Percentiles rank a stretch among this genome's conserved stretches.
Conservation (phyloP, 2,113 vertebrate genomes). For the Argyrosomus japonicus region DNA sequence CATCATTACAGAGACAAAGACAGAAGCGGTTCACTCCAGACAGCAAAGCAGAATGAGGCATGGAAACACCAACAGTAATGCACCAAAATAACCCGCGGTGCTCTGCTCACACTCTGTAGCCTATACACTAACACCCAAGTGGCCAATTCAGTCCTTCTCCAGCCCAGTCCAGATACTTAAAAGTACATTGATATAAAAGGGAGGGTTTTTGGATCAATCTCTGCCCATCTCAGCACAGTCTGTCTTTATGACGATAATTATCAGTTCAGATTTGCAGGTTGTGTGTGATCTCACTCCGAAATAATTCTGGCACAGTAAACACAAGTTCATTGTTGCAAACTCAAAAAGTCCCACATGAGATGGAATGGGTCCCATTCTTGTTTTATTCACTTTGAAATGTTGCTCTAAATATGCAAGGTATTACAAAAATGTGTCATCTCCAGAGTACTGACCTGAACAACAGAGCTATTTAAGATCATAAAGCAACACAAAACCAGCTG, state of each 20-base stretch:
- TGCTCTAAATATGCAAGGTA: neutral
- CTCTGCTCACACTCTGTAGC: conserved; percentile 15
- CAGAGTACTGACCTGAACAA: conserved; percentile 32
- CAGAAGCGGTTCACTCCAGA: conserved; percentile 36
- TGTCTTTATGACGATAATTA: neutral
- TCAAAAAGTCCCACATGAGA: neutral
- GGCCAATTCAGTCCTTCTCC: conserved; percentile 21
- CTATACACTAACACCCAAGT: conserved; percentile 31
- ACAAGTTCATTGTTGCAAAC: neutral
- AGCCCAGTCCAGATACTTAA: conserved; percentile 22
- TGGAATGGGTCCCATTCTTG: neutral
- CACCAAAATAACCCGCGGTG: conserved; percentile 32
- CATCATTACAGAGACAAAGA: conserved; percentile 62
- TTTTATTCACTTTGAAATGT: conserved; percentile 27
- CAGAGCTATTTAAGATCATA: conserved; percentile 29
- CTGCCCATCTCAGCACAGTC: neutral
- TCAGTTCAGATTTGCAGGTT: neutral
- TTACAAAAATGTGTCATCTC: conserved; percentile 9
- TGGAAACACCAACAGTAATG: conserved; percentile 48
- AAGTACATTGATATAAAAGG: neutral
- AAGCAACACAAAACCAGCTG: conserved; percentile 11
- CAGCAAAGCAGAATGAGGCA: conserved; percentile 26
- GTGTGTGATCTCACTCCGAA: neutral
- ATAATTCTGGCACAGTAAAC: neutral
- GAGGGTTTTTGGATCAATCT: conserved; percentile 13